Evolutionary conservation across 2,888 invertebrate genomes (phyloP), one percentile per base, ranked within the genome.

Genomic region (Adelognathus sp.): DNA sequence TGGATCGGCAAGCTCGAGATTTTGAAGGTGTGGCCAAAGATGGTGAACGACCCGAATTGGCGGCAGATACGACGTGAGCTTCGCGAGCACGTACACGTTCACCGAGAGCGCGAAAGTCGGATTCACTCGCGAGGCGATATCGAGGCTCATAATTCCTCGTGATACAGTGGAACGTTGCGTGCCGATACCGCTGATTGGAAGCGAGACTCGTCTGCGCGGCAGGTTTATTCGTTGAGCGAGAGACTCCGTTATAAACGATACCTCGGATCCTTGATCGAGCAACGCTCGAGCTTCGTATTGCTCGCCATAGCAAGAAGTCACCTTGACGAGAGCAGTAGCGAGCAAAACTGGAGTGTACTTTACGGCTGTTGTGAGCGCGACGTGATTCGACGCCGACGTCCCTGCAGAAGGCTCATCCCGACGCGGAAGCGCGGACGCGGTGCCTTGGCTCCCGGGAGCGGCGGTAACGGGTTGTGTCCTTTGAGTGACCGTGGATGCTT

Each of bases 1-100:
- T 27, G 64, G 72, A 39, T 73, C 73, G 11, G 73, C 64, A 3
- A 73, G 64, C 9, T 56, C 54, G 31, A 73, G 56, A 16, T 29
- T 16, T 9, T 36, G 24, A 3, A 56, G 50, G 46, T 73, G 64
- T 3, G 73, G 44, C 64, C 56, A 73, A 0, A 33, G 24, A 31
- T 29, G 18, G 3, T 16, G 9, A 1, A 29, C n/a, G 5, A 36
- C 56, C 31, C 44, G 6, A 29, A n/a, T n/a, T n/a, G n/a, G n/a
- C n/a, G n/a, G n/a, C n/a, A n/a, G n/a, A n/a, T n/a, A n/a, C n/a
- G 29, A 29, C 3, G 29, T 29, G 29, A 29, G 29, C 6, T 29
- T 70, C 3, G 63, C 46, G 21, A 73, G 64, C 14, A 73, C 44
- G 18, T 44, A 60, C 29, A 50, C 60, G 29, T 70, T 52, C 1